phyloP scores from a whole-genome alignment of 2,888 invertebrate species.

The Endotricha flammealis region DNA sequence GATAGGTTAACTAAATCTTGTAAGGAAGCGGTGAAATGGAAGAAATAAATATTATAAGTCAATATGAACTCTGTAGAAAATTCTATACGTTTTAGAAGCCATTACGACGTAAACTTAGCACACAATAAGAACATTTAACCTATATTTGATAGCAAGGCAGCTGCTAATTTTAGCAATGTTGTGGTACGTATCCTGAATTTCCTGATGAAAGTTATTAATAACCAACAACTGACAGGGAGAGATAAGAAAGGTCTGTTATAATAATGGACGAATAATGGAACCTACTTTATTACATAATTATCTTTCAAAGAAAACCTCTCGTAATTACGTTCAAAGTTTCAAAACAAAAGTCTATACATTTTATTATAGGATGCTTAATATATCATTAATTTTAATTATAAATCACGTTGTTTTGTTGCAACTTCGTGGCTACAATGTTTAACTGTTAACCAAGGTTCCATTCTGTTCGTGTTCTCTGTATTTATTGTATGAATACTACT shows the following conservation, averaged over 20 bases:
- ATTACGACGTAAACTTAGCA: no score
- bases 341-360: conserved; percentile 4
- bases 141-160: background rate
- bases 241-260: conserved; percentile 34
- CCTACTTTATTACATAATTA: conserved; percentile 33
- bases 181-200: conserved; percentile 15
- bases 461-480: no score
- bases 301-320: conserved; percentile 29
- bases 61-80: no score
- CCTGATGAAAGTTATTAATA: conserved; percentile 37
- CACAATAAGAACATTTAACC: conserved; percentile 5
- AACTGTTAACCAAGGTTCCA: no score
- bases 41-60: no score
- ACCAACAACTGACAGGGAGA: conserved; percentile 31
- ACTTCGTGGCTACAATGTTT: no score
- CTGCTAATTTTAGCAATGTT: conserved; percentile 2
- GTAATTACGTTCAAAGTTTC: conserved; percentile 22
- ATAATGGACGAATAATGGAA: conserved; percentile 27
- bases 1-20: no score
- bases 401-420: background rate
- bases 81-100: no score
- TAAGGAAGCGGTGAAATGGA: no score
- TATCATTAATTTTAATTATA: background rate
- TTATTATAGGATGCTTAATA: background rate
- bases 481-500: no score